Conservation (phyloP, 2,113 vertebrate genomes). For the Dicaeum eximium region DNA sequence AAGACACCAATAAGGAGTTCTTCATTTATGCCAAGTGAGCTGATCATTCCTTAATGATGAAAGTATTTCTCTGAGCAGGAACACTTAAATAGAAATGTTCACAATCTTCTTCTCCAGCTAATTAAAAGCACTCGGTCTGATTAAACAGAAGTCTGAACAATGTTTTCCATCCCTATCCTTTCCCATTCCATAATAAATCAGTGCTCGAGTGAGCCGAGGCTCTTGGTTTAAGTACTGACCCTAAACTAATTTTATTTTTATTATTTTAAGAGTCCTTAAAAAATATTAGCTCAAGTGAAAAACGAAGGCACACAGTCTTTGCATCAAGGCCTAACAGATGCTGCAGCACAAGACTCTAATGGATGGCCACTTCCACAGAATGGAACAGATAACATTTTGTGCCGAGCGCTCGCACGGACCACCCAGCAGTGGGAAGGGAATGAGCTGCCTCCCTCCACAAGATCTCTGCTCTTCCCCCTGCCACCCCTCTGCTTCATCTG, state of each 20-base stretch:
- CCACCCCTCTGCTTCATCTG: not conserved
- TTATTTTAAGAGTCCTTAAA: constrained; percentile 16
- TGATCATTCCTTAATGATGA: constrained; percentile 41
- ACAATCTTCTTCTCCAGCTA: constrained; percentile 19
- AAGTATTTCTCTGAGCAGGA: constrained; percentile 48
- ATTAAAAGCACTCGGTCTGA: constrained; percentile 55
- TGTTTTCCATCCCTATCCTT: constrained; percentile 23
- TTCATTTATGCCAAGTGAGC: constrained; percentile 38
- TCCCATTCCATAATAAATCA: not conserved
- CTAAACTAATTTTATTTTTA: constrained; percentile 25
- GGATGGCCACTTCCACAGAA: not conserved
- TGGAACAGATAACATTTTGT: not conserved
- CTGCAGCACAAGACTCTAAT: not conserved
- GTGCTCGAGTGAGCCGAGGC: not conserved
- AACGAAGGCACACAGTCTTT: not conserved
- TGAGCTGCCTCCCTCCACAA: not conserved
- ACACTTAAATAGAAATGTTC: constrained; percentile 41
- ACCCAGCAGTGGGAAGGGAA: not conserved
- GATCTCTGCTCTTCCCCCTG: not conserved
- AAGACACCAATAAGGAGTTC: constrained; percentile 47
- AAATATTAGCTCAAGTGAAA: not conserved
- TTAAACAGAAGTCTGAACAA: constrained; percentile 27
- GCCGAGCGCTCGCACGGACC: rapidly evolving
- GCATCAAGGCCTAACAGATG: not conserved
- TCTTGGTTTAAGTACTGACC: constrained; percentile 3